Evolutionary conservation across 1,140 invertebrate genomes (phyloP).

Genomic region (Andrena cerasifolii): DNA sequence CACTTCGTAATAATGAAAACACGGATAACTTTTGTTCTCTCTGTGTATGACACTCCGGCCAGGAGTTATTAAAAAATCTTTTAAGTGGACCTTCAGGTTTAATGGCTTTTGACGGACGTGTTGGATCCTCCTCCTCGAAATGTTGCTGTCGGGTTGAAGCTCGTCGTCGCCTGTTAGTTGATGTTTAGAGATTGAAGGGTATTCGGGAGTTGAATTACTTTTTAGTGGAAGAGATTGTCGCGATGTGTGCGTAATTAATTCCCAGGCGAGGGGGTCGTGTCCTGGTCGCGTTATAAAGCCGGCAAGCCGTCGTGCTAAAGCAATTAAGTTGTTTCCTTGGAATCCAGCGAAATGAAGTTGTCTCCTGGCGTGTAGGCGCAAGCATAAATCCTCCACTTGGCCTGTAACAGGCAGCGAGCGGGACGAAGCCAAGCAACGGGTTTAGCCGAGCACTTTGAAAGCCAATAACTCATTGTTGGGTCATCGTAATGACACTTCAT

Average conservation of each 20-base stretch:
- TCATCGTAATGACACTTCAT: conserved; percentile 77
- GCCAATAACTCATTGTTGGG: conserved; percentile 80
- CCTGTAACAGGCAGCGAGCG: conserved; percentile 69
- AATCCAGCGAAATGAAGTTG: conserved; percentile 46
- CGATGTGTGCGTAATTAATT: conserved; percentile 41
- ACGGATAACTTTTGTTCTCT: neutral
- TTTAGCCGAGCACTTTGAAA: conserved; percentile 77
- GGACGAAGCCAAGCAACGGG: conserved; percentile 76
- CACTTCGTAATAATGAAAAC: neutral
- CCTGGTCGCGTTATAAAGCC: conserved; percentile 48
- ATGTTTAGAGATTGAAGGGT: neutral
- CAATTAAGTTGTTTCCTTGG: conserved; percentile 53
- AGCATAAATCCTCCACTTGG: conserved; percentile 73
- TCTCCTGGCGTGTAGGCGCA: conserved; percentile 45
- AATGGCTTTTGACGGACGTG: neutral
- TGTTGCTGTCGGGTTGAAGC: too few species aligned
- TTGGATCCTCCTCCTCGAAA: neutral
- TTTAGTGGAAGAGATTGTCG: conserved; percentile 42
- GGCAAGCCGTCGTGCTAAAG: conserved; percentile 45
- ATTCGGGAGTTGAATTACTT: neutral
- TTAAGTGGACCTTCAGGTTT: neutral
- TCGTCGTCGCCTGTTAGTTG: neutral
- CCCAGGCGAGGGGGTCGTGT: conserved; percentile 17
- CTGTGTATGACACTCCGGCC: too few species aligned
- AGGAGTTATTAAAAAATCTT: too few species aligned